Conservation (phyloP, 2,797 vertebrate genomes). For the Centropyge bicolor region DNA sequence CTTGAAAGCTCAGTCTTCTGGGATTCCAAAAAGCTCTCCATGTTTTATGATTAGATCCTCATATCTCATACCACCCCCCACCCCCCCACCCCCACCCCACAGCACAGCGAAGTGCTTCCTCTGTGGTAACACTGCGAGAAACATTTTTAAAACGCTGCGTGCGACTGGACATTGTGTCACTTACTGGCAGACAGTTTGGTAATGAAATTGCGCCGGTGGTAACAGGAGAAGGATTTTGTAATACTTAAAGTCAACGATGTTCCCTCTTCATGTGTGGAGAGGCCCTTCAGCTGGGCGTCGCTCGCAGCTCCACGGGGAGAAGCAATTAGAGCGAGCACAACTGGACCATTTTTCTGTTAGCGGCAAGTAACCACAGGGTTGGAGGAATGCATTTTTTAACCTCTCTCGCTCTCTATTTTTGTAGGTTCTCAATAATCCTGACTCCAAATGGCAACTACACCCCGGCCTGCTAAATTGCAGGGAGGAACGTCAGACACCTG, state of each 20-base stretch:
- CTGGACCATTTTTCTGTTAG: conserved; percentile 37
- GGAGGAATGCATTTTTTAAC: conserved; percentile 25
- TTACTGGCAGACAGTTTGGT: conserved; percentile 30
- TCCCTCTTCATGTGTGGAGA: conserved; percentile 41
- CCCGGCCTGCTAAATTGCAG: neutral
- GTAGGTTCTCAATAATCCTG: neutral
- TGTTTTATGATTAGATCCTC: conserved; percentile 52
- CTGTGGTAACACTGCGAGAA: conserved; percentile 19
- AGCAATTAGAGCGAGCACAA: conserved; percentile 48
- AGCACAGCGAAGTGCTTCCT: conserved; percentile 52
- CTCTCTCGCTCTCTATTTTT: conserved; percentile 1
- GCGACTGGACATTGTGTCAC: conserved; percentile 4
- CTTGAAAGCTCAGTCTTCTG: conserved; percentile 15
- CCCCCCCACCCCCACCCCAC: too few relatives aligned
- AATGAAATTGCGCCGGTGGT: conserved; percentile 49
- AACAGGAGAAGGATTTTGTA: conserved; percentile 35
- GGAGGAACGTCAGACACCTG: neutral
- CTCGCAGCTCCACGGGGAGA: conserved; percentile 50
- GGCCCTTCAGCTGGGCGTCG: conserved; percentile 45
- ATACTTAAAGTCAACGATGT: conserved; percentile 36
- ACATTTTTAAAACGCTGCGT: neutral
- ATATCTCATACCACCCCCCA: too few relatives aligned
- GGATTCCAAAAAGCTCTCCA: conserved; percentile 5
- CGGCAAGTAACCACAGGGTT: conserved; percentile 19
- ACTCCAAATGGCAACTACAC: neutral